phyloP scores from a whole-genome alignment of 2,888 invertebrate genomes.

The Oeneis ivallda region DNA sequence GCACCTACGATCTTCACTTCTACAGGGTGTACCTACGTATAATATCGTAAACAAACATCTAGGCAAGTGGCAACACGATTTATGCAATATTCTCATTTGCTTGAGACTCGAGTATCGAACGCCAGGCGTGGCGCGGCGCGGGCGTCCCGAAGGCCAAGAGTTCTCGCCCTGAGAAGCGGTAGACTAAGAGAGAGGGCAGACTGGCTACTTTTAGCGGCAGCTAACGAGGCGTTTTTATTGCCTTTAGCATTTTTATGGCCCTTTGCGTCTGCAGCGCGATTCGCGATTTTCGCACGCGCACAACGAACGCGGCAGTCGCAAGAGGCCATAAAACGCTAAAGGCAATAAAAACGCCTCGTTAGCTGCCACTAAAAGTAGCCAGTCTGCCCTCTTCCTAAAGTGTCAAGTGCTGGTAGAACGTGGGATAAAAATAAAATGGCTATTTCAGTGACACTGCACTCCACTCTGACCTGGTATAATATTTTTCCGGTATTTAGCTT shows the following conservation, averaged over 20 bases:
- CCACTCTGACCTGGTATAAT: background rate
- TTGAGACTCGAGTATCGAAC: background rate
- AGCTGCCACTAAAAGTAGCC: no score
- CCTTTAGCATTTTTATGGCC: no score
- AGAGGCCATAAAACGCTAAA: no score
- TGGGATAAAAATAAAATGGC: conserved; percentile 5
- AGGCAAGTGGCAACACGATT: background rate
- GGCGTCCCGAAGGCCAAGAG: background rate
- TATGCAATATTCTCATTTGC: conserved; percentile 6
- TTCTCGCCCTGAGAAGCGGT: background rate
- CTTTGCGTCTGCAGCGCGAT: no score
- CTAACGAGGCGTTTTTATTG: no score
- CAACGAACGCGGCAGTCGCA: no score
- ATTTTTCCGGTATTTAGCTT: background rate
- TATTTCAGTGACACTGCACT: background rate
- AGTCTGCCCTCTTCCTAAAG: no score
- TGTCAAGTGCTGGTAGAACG: conserved; percentile 1
- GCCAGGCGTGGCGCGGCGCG: background rate
- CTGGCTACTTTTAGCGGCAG: no score
- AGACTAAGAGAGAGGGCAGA: no score
- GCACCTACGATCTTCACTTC: no score
- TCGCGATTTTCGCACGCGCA: no score
- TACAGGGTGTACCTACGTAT: background rate
- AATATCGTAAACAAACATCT: background rate
- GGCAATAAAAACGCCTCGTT: no score